A percentile compares a stretch with the other conserved stretches of the same genome.
Evolutionary conservation across 2,888 invertebrate genomes (phyloP).

Genomic region (Scaptomyza reducta): DNA sequence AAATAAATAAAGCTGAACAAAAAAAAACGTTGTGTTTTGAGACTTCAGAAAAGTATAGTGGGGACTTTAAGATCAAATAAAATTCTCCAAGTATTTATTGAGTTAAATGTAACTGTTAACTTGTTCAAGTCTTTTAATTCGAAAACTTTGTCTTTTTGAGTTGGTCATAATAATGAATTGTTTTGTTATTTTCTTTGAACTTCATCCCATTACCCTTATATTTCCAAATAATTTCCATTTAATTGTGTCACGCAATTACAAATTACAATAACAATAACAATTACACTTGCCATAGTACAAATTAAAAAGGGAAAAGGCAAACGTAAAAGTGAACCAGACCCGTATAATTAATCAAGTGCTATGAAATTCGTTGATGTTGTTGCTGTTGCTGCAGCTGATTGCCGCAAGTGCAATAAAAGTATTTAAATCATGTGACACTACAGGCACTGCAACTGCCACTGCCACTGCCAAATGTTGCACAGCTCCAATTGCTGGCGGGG

Average conservation of each 20-base stretch:
- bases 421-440: conserved; percentile 59
- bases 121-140: too few relatives aligned
- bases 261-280: conserved; percentile 55
- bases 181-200: conserved; percentile 13
- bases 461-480: conserved; percentile 20
- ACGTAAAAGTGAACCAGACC: conserved; percentile 31
- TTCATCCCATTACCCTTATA: conserved; percentile 26
- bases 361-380: conserved; percentile 19
- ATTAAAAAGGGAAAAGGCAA: not conserved
- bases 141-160: not conserved
- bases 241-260: conserved; percentile 64
- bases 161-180: not conserved
- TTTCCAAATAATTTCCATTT: conserved; percentile 58
- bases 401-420: conserved; percentile 60
- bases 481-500: conserved; percentile 8
- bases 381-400: conserved; percentile 49
- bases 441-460: conserved; percentile 10
- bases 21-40: conserved; percentile 13
- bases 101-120: too few relatives aligned
- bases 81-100: not conserved
- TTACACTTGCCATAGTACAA: conserved; percentile 24
- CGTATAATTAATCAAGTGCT: conserved; percentile 64
- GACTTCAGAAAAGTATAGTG: not conserved
- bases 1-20: conserved; percentile 69
- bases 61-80: too few relatives aligned